phyloP scores from a whole-genome alignment of 2,797 vertebrate species.

The Pseudochaenichthys georgianus region DNA sequence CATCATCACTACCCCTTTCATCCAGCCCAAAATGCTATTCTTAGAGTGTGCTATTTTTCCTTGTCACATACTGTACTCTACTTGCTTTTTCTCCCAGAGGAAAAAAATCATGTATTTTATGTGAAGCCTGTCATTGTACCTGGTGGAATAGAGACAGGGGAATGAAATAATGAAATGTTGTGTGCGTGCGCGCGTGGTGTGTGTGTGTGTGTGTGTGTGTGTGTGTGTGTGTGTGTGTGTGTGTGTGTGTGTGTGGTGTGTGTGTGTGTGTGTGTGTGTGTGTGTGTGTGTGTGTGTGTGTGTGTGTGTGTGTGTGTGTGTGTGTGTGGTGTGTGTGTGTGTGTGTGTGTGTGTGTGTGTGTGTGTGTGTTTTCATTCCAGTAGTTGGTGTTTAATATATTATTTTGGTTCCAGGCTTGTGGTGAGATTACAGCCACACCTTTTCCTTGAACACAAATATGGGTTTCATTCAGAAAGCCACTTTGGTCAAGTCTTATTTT shows the following conservation, averaged over 20 bases:
- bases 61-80: constrained; percentile 44
- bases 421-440: constrained; percentile 50
- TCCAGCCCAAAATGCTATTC: constrained; percentile 34
- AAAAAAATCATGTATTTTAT: constrained; percentile 40
- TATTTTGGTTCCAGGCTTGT: constrained; percentile 44
- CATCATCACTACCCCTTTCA: constrained; percentile 37
- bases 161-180: constrained; percentile 38
- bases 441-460: constrained; percentile 28
- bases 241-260: constrained; percentile 18
- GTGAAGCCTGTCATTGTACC: constrained; percentile 44
- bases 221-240: constrained; percentile 15
- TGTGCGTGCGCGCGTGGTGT: constrained; percentile 2
- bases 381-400: constrained; percentile 46
- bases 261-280: constrained; percentile 17
- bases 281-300: constrained; percentile 24
- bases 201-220: constrained; percentile 22
- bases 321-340: too few species aligned
- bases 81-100: constrained; percentile 48
- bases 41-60: constrained; percentile 41
- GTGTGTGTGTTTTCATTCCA: constrained; percentile 33
- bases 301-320: background rate
- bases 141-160: constrained; percentile 20
- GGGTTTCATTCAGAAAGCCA: constrained; percentile 40
- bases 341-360: background rate
- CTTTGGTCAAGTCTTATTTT: constrained; percentile 58